Evolutionary conservation across 2,113 vertebrate species (phyloP).

Genomic region (Atrichornis clamosus): DNA sequence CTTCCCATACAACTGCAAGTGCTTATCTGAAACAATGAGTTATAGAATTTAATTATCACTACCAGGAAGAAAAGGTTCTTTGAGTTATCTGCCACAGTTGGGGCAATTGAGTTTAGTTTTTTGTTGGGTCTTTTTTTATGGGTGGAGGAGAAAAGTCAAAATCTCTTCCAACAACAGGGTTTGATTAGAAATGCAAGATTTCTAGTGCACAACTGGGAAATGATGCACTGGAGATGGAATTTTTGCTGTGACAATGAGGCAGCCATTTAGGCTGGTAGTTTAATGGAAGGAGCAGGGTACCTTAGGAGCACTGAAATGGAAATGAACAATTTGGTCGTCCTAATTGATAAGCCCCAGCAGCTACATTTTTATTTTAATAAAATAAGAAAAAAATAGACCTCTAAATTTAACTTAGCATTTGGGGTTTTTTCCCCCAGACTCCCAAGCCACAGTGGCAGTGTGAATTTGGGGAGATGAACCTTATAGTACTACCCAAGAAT

Average conservation of each 20-base stretch:
- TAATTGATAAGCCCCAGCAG: background rate
- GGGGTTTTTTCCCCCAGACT: rapidly evolving
- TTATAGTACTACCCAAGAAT: background rate
- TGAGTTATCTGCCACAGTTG: background rate
- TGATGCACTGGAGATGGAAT: background rate
- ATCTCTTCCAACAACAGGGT: background rate
- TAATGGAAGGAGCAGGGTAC: background rate
- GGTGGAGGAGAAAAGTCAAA: background rate
- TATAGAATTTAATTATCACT: slow-evolving; percentile 19
- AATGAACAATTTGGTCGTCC: background rate
- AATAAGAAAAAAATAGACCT: background rate
- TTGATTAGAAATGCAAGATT: background rate
- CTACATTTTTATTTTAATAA: background rate
- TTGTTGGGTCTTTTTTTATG: background rate
- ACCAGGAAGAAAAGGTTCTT: background rate
- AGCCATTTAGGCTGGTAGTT: background rate
- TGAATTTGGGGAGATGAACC: background rate
- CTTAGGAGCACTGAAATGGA: background rate
- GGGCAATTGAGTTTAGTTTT: background rate
- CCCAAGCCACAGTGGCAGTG: background rate
- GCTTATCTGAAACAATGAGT: slow-evolving; percentile 13
- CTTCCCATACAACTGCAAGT: background rate
- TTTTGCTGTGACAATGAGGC: background rate
- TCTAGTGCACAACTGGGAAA: background rate
- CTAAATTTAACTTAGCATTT: background rate